Conservation (phyloP, 2,888 invertebrate species). For the Drosophila hawaiiensis region DNA sequence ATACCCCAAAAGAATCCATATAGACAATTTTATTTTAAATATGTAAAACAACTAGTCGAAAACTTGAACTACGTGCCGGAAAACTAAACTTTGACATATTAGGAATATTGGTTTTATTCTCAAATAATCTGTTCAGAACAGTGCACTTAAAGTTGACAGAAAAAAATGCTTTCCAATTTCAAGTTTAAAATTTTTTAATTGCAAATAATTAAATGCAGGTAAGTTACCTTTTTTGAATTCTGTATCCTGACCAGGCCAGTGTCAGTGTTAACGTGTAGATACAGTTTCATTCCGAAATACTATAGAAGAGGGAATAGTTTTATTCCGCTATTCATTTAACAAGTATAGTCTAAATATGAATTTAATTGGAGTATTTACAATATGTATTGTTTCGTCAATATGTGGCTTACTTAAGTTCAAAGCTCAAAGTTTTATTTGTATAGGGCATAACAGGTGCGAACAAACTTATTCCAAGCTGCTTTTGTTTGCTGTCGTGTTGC, state of each 20-base stretch:
- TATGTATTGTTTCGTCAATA: neutral
- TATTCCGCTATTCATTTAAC: neutral
- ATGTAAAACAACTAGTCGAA: neutral
- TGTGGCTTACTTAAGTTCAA: neutral
- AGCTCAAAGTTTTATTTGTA: conserved; percentile 6
- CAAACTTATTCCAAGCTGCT: neutral
- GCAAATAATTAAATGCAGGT: neutral
- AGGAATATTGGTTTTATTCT: neutral
- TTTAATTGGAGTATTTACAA: neutral
- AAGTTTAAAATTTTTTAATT: neutral
- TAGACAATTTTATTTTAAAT: neutral
- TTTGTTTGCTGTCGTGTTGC: conserved; percentile 5
- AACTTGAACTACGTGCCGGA: neutral
- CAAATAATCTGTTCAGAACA: neutral
- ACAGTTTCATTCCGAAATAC: neutral
- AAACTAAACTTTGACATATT: neutral
- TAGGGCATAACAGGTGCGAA: conserved; percentile 16
- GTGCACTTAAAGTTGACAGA: neutral
- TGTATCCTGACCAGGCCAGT: neutral
- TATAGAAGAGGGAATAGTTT: neutral
- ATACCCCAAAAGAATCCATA: neutral
- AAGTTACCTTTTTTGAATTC: neutral
- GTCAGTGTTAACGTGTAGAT: neutral
- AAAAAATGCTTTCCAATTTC: neutral
- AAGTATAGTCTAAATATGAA: neutral